Percentiles rank a stretch among this genome's conserved stretches.
Conservation (phyloP, 2,888 invertebrate genomes). For the Plemyria rubiginata region DNA sequence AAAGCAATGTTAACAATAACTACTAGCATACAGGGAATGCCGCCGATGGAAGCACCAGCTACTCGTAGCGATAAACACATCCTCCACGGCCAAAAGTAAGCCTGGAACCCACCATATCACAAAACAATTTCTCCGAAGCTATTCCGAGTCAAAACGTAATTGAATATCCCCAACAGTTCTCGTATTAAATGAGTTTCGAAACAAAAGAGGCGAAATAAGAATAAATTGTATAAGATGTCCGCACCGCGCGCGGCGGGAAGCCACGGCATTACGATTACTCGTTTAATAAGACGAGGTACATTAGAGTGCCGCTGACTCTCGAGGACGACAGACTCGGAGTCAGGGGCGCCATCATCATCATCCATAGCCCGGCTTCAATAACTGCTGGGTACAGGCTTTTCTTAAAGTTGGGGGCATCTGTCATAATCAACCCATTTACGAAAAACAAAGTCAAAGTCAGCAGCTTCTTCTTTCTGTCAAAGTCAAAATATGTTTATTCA, state of each 20-base stretch:
- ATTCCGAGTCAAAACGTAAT: conserved; percentile 34
- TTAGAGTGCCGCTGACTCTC: conserved; percentile 23
- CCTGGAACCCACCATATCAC: background rate
- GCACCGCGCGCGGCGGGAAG: conserved; percentile 4
- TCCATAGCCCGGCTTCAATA: no score
- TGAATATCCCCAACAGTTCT: conserved; percentile 27
- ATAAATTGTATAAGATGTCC: conserved; percentile 30
- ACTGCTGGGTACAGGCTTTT: no score
- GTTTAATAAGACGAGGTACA: conserved; percentile 32
- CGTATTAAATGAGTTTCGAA: conserved; percentile 37
- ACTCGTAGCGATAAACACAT: background rate
- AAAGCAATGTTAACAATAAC: no score
- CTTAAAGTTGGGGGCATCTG: no score
- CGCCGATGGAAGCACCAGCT: background rate
- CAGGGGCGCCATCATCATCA: background rate
- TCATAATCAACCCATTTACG: no score
- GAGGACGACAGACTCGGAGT: background rate
- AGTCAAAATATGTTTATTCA: no score
- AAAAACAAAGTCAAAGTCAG: no score
- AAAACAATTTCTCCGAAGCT: background rate
- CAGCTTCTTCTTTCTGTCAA: no score
- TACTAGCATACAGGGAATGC: no score
- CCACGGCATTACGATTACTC: conserved; percentile 25
- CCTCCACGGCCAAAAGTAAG: background rate
- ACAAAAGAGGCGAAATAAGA: conserved; percentile 33